A percentile compares a stretch with the other conserved stretches of the same genome.
Conservation (phyloP, 2,797 vertebrate species). For the Acanthornis magna region DNA sequence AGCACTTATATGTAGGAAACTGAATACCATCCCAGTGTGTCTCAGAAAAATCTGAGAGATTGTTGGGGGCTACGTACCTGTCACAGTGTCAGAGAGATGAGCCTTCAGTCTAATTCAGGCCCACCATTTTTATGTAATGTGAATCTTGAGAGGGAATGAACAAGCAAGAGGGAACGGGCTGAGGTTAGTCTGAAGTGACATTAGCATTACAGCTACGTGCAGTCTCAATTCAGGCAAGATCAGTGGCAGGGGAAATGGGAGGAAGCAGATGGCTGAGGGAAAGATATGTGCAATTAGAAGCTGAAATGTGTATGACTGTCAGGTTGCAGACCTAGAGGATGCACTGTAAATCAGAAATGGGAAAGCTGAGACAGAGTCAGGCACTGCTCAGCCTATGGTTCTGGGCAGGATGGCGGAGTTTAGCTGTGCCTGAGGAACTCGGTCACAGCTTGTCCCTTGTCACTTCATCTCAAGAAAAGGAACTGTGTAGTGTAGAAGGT, state of each 20-base stretch:
- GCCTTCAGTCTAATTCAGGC: not conserved
- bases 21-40: not conserved
- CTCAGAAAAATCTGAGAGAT: not conserved
- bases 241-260: not conserved
- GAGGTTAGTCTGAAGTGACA: not conserved
- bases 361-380: not conserved
- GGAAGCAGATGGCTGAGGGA: not conserved
- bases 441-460: accelerated
- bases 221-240: not conserved
- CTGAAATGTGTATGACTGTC: not conserved
- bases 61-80: not conserved
- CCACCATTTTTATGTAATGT: not conserved
- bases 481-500: not conserved
- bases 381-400: not conserved
- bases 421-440: not conserved
- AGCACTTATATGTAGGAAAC: not conserved
- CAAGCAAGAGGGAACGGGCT: not conserved
- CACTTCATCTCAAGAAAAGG: not conserved
- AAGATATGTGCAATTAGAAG: not conserved
- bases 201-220: not conserved
- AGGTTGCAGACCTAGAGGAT: not conserved
- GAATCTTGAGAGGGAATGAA: not conserved
- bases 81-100: not conserved
- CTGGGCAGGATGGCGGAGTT: not conserved
- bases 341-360: not conserved